phyloP scores from a whole-genome alignment of 2,797 vertebrate genomes.

The Monodelphis domestica region DNA sequence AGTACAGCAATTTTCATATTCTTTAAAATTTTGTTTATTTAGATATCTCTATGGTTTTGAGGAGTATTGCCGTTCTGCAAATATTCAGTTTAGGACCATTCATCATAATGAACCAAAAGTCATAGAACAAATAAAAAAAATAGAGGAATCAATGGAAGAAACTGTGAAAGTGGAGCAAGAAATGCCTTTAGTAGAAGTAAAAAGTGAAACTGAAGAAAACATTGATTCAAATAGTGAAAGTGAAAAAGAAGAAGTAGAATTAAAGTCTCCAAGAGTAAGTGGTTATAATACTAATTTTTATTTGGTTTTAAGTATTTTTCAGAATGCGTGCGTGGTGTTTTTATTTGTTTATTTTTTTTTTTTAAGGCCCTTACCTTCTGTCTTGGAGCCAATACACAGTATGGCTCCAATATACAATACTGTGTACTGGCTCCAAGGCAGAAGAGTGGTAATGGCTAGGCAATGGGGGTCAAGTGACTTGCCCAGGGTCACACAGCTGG shows the following conservation, averaged over 20 bases:
- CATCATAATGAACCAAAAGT: constrained; percentile 95
- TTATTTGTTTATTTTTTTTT: too few species aligned
- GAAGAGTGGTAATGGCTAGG: too few species aligned
- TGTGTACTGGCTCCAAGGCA: too few species aligned
- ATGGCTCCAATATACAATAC: too few species aligned
- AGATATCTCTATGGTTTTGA: constrained; percentile 99
- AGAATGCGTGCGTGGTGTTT: too few species aligned
- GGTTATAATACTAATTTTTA: constrained; percentile 6
- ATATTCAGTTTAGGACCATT: constrained; percentile 96
- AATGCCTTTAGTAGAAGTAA: constrained; percentile 84
- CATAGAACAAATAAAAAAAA: constrained; percentile 83
- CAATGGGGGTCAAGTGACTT: too few species aligned
- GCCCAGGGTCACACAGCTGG: too few species aligned
- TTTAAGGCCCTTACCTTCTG: too few species aligned
- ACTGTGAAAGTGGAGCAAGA: constrained; percentile 82
- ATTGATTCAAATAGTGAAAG: constrained; percentile 91
- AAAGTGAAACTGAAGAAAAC: constrained; percentile 85
- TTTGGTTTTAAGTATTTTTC: constrained; percentile 32
- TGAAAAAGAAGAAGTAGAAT: constrained; percentile 89
- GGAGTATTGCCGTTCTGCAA: constrained; percentile 96
- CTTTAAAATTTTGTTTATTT: constrained; percentile 49
- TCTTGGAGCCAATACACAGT: too few species aligned
- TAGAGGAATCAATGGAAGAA: constrained; percentile 86
- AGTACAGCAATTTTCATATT: neutral
- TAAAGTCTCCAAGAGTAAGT: constrained; percentile 88